Conservation (phyloP, 2,113 vertebrate genomes). For the Anthoscopus minutus region DNA sequence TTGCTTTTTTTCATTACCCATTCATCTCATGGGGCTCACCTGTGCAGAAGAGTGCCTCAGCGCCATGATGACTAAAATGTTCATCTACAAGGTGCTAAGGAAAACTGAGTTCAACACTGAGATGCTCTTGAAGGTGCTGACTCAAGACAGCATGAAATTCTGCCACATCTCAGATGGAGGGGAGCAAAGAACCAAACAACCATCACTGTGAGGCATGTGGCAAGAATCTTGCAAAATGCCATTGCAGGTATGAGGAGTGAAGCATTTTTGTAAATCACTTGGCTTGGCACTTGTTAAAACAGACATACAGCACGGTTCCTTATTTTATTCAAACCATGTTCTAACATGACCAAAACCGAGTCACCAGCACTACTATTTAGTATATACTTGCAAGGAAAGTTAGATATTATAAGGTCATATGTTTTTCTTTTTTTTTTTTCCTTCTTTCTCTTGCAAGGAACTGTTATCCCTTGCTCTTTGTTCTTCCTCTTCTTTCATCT, state of each 20-base stretch:
- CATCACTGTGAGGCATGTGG: not conserved
- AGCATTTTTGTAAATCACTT: not conserved
- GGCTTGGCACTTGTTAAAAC: not conserved
- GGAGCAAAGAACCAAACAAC: not conserved
- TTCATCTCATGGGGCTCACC: not conserved
- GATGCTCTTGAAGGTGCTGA: not conserved
- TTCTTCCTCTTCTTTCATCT: constrained; percentile 29
- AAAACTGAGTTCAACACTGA: not conserved
- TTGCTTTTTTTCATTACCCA: not conserved
- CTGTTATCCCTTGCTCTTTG: constrained; percentile 14
- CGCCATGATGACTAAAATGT: not conserved
- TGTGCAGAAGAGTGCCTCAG: not conserved
- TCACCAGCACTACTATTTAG: not conserved
- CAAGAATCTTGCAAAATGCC: not conserved
- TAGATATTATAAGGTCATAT: not conserved
- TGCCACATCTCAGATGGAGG: not conserved
- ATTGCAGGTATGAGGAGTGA: not conserved
- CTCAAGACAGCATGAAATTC: not conserved
- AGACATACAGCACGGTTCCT: not conserved
- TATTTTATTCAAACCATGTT: not conserved
- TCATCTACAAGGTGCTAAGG: not conserved
- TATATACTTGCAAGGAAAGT: not conserved
- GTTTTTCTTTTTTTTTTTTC: not conserved
- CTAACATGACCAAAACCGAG: not conserved
- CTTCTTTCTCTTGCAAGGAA: not conserved